A percentile compares a stretch with the other conserved stretches of the same genome.
Conservation (phyloP, 2,888 invertebrate species). For the Napeogenes inachia region DNA sequence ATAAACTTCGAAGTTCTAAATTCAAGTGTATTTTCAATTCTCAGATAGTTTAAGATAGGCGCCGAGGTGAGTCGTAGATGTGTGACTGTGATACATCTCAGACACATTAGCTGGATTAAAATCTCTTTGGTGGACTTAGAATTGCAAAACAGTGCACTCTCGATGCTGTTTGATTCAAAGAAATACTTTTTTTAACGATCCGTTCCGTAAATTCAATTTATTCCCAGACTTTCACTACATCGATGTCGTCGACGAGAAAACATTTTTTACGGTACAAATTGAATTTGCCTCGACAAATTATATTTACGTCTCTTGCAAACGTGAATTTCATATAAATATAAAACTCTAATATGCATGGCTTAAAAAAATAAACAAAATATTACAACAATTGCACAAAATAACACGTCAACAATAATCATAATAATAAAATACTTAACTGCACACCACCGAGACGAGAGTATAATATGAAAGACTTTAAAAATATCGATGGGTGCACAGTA, state of each 20-base stretch:
- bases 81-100: conserved; percentile 35
- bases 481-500: too few species aligned
- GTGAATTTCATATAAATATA: background rate
- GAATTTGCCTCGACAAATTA: conserved; percentile 21
- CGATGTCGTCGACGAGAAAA: conserved; percentile 11
- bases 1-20: conserved; percentile 17
- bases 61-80: conserved; percentile 15
- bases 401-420: background rate
- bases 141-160: conserved; percentile 70
- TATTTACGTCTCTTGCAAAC: conserved; percentile 1
- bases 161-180: conserved; percentile 62
- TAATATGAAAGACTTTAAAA: too few species aligned
- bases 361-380: too few species aligned
- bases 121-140: conserved; percentile 68
- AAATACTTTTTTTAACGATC: conserved; percentile 31
- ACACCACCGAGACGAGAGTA: too few species aligned
- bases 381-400: too few species aligned
- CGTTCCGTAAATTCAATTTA: conserved; percentile 29
- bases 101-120: conserved; percentile 72
- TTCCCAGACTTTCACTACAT: conserved; percentile 23
- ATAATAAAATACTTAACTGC: too few species aligned
- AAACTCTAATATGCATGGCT: too few species aligned
- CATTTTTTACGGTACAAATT: conserved; percentile 14
- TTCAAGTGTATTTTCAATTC: conserved; percentile 23
- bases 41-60: conserved; percentile 15